A percentile compares a stretch with the other conserved stretches of the same genome.
phyloP scores from a whole-genome alignment of 2,797 vertebrate species.

The Urophycis tenuis region DNA sequence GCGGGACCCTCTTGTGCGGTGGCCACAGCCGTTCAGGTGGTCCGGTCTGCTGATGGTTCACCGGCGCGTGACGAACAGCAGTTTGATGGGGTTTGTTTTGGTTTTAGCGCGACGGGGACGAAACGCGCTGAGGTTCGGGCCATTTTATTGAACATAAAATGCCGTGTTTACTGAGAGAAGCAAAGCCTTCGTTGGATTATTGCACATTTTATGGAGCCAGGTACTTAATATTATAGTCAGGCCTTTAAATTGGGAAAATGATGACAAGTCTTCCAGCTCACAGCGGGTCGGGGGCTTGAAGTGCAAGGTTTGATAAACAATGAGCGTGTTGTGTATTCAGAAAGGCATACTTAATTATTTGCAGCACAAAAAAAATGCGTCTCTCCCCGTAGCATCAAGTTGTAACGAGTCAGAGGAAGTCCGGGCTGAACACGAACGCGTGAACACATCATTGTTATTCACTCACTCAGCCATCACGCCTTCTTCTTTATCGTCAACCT shows the following conservation, averaged over 20 bases:
- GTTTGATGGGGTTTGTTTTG: too few relatives aligned
- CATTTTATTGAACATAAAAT: background rate
- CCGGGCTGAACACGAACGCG: background rate
- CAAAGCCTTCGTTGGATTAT: background rate
- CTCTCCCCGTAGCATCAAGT: background rate
- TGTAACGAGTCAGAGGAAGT: background rate
- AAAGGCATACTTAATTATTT: background rate
- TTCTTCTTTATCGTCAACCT: slow-evolving; percentile 9
- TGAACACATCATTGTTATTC: slow-evolving; percentile 10
- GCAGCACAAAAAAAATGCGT: background rate
- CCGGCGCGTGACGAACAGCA: too few relatives aligned
- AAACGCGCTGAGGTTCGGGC: background rate
- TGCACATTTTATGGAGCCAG: background rate
- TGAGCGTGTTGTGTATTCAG: background rate
- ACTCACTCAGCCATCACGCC: background rate
- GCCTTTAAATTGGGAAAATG: background rate
- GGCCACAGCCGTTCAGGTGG: too few relatives aligned
- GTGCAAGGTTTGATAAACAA: background rate
- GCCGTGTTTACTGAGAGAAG: background rate
- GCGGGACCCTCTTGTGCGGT: too few relatives aligned
- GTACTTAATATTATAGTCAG: background rate
- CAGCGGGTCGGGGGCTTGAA: background rate
- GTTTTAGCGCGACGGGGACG: background rate
- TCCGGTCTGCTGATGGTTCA: too few relatives aligned
- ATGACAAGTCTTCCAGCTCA: background rate